Percentiles rank a stretch among this genome's conserved stretches.
Evolutionary conservation across 2,797 vertebrate species (phyloP).

Genomic region (Numenius phaeopus): DNA sequence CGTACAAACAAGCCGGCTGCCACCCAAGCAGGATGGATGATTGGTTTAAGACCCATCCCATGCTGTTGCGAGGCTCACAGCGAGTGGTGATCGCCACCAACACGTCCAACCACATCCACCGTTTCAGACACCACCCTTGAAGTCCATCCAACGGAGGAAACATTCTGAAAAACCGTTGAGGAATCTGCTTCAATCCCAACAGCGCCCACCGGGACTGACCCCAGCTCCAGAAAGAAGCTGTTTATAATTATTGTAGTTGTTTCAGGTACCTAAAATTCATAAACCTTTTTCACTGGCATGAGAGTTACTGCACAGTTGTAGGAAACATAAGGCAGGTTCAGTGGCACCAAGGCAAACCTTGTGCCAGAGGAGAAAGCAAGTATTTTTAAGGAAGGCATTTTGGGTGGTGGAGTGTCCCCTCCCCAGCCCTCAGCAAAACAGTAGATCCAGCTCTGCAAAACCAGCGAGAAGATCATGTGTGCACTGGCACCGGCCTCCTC

Average conservation of each 20-base stretch:
- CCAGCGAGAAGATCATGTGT: neutral
- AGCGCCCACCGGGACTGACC: neutral
- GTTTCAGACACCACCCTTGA: neutral
- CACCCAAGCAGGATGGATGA: neutral
- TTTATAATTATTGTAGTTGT: neutral
- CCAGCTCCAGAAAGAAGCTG: neutral
- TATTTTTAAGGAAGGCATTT: neutral
- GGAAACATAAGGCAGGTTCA: neutral
- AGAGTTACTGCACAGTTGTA: neutral
- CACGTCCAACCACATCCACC: neutral
- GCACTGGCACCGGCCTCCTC: neutral
- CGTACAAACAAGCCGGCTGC: neutral
- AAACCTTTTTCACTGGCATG: neutral
- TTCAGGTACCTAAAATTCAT: neutral
- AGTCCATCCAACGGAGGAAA: neutral
- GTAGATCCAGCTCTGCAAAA: neutral
- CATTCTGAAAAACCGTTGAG: neutral
- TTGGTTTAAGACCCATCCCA: neutral
- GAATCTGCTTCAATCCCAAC: neutral
- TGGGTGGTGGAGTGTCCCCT: neutral
- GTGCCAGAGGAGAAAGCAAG: neutral
- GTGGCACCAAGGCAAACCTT: accelerated
- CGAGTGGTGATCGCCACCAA: neutral
- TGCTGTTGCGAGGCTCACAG: neutral
- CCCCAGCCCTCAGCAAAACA: neutral